A percentile compares a stretch with the other conserved stretches of the same genome.
Evolutionary conservation across 2,888 invertebrate genomes (phyloP).

Genomic region (Phymatocera aterrima): DNA sequence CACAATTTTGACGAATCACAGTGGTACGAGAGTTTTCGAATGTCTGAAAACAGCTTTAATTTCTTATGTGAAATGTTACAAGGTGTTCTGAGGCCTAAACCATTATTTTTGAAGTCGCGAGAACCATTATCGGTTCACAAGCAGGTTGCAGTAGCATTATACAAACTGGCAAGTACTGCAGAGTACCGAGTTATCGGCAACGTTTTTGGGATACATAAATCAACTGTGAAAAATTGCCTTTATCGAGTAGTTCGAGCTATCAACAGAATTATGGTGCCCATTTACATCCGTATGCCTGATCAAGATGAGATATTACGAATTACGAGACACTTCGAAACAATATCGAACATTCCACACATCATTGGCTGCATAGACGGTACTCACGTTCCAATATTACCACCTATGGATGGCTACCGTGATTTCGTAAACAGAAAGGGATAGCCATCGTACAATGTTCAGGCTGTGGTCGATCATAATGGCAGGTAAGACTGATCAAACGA

Average conservation of each 20-base stretch:
- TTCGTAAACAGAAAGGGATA: constrained; percentile 56
- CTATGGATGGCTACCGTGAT: constrained; percentile 53
- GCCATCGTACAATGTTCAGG: constrained; percentile 53
- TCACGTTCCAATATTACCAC: constrained; percentile 54
- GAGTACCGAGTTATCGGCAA: constrained; percentile 56
- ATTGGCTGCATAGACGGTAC: constrained; percentile 61
- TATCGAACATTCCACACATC: constrained; percentile 60
- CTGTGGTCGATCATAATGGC: constrained; percentile 54
- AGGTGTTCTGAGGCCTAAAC: not conserved
- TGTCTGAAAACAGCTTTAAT: not conserved
- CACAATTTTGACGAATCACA: not conserved
- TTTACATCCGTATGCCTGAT: constrained; percentile 59
- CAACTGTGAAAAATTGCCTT: constrained; percentile 55
- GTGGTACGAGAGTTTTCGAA: not conserved
- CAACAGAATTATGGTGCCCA: constrained; percentile 56
- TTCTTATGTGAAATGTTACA: not conserved
- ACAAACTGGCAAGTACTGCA: constrained; percentile 52
- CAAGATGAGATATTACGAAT: constrained; percentile 55
- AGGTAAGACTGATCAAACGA: constrained; percentile 49
- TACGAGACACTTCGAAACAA: constrained; percentile 56
- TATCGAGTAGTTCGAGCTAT: constrained; percentile 59
- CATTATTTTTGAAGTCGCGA: constrained; percentile 10
- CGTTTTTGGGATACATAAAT: constrained; percentile 56
- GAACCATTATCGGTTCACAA: constrained; percentile 31
- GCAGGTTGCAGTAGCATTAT: constrained; percentile 54